These are phyloP conservation scores for Ctenopoma multispine DNA, from an alignment of 2,797 vertebrate species.

Conservation along the genomic window DNA sequence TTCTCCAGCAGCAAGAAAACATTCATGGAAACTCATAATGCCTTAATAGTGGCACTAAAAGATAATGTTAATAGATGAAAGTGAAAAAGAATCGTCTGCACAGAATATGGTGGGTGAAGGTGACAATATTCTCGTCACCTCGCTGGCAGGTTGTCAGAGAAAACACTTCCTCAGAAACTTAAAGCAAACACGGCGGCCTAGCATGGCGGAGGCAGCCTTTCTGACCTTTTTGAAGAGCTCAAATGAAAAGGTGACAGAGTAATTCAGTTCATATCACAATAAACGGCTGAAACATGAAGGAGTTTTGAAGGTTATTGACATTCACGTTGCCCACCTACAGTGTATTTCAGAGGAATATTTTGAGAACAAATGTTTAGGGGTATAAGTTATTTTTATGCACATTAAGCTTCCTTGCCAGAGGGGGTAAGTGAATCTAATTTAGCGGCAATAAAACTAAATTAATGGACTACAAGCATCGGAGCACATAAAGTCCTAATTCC, in stretches of 20 bases:
- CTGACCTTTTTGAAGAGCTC: constrained; percentile 52
- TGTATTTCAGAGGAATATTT: constrained; percentile 74
- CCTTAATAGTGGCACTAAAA: constrained; percentile 75
- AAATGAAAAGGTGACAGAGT: constrained; percentile 2
- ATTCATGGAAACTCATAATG: constrained; percentile 65
- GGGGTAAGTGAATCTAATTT: constrained; percentile 86
- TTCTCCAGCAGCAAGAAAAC: constrained; percentile 55
- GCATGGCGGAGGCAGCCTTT: constrained; percentile 22
- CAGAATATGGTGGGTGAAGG: constrained; percentile 72
- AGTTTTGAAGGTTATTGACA: constrained; percentile 75
- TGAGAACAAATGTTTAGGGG: constrained; percentile 82
- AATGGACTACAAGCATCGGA: constrained; percentile 86
- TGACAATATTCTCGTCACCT: constrained; percentile 74
- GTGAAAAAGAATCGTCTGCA: constrained; percentile 56
- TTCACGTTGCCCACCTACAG: constrained; percentile 62
- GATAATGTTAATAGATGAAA: constrained; percentile 71
- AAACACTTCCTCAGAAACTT: constrained; percentile 63
- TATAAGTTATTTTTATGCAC: constrained; percentile 85
- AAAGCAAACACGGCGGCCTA: constrained; percentile 63
- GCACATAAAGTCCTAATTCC: constrained; percentile 85
- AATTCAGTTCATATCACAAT: constrained; percentile 40
- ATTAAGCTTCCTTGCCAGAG: constrained; percentile 80
- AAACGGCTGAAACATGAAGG: constrained; percentile 48
- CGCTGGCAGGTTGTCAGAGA: constrained; percentile 72
- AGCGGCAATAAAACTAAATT: constrained; percentile 88